These are phyloP conservation scores for Myocastor coypus DNA, from an alignment of 2,113 vertebrate species.

Conservation along the genomic window DNA sequence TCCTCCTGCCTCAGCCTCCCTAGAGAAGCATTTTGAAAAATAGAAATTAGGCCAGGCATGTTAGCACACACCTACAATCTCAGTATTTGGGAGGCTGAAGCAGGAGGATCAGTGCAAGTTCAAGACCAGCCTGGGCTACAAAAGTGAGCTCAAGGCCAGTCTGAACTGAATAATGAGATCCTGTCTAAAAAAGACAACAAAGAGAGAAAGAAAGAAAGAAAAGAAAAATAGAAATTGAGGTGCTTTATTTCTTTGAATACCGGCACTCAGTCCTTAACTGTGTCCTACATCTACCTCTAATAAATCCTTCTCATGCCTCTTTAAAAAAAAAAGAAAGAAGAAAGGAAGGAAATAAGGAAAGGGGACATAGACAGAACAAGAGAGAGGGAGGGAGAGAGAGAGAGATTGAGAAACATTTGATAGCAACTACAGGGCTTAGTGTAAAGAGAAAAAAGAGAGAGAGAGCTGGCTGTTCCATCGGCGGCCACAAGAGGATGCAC, in stretches of 20 bases:
- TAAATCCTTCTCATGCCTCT: background rate
- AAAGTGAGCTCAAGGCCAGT: too few species aligned
- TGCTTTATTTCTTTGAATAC: background rate
- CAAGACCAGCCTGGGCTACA: too few species aligned
- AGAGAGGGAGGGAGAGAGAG: too few species aligned
- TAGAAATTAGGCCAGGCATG: background rate
- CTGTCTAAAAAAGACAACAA: too few species aligned
- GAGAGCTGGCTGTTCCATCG: background rate
- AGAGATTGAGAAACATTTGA: background rate
- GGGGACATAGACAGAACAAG: background rate
- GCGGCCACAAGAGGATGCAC: conserved; percentile 67
- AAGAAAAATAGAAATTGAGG: background rate
- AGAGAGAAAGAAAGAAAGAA: too few species aligned
- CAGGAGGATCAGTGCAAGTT: too few species aligned
- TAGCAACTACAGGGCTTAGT: background rate
- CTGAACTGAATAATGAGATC: too few species aligned
- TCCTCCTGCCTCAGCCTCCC: too few species aligned
- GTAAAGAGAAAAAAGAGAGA: background rate
- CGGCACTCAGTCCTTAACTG: background rate
- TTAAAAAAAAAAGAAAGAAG: background rate
- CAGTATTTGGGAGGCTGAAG: too few species aligned
- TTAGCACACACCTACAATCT: too few species aligned
- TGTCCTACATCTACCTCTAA: background rate
- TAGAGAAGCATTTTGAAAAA: background rate
- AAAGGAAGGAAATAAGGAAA: background rate